Base-by-base conservation (phyloP, 1,140 invertebrate genomes). In the Trinorchestia longiramus region DNA sequence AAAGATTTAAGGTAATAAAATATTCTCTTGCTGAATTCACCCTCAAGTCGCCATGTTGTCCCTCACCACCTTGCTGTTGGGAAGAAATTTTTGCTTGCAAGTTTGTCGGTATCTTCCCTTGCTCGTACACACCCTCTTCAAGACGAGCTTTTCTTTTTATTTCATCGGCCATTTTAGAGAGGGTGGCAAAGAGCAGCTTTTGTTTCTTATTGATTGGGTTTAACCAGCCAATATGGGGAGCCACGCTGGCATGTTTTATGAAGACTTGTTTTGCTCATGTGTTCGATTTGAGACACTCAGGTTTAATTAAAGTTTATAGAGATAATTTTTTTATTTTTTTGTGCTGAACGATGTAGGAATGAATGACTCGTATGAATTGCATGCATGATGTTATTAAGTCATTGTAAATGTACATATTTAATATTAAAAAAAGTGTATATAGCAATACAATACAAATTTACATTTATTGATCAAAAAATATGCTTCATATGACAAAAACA, bases 121-220 rank as follows among this genome's bases (percentile, higher is more conserved):
- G 36, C 43, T 90, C 36, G 4, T 42, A 41, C n/a, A 36, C 88
- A 42, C 88, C 36, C 88, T 87, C 88, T 15, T 43, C 43, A 41
- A 42, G n/a, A 41, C n/a, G 41, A n/a, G 41, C 8, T 90, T 42
- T 90, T 90, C 11, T 42, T 43, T 41, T 43, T 15, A 42, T 45
- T 45, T 47, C 92, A 94, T 94, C 92, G 92, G 92, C 92, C 92
- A 94, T 94, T 94, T 94, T 94, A 94, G 92, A 40, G 43, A 43
- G 1, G 92, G 44, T 94, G 92, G 43, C 44, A 94, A 94, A 94
- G 92, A 47, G 92, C 92, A n/a, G 36, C 92, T 94, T 94, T 94
- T 94, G 92, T 94, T 94, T 44, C 43, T 47, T 94, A 94, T 94
- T 94, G 92, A 94, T 94, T 94, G 44, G 92, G 41, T 45, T 47